These are phyloP conservation scores for Amphipoea oculea DNA, from an alignment of 2,888 invertebrate genomes.

Conservation along the genomic window DNA sequence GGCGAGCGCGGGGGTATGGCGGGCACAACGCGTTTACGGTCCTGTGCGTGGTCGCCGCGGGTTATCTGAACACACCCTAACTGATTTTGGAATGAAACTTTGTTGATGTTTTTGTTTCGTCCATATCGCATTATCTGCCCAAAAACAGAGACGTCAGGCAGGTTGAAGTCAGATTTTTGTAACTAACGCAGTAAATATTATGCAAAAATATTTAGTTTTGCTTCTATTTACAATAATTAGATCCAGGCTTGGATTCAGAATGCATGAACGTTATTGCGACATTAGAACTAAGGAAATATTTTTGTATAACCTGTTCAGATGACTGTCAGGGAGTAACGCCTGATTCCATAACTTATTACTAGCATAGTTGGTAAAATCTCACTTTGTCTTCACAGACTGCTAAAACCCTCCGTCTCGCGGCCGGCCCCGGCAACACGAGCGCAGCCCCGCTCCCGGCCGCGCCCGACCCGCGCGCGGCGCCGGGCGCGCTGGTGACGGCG, in stretches of 20 bases:
- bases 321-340: no score
- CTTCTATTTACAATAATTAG: neutral
- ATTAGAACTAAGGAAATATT: neutral
- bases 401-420: neutral
- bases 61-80: neutral
- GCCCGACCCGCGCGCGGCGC: constrained; percentile 63
- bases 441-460: neutral
- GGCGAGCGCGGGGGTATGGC: no score
- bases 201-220: neutral
- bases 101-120: neutral
- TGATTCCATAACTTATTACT: neutral
- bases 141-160: neutral
- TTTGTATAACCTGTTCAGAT: neutral
- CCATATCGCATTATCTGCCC: neutral
- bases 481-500: constrained; percentile 82
- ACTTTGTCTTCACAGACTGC: neutral
- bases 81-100: neutral
- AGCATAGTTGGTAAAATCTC: neutral
- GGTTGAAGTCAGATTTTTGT: neutral
- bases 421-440: neutral
- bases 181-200: neutral
- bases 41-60: no score
- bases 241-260: neutral
- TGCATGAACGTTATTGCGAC: neutral
- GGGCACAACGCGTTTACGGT: no score